These are phyloP conservation scores for Phaethornis superciliosus DNA, from an alignment of 2,113 vertebrate species.

Conservation along the genomic window DNA sequence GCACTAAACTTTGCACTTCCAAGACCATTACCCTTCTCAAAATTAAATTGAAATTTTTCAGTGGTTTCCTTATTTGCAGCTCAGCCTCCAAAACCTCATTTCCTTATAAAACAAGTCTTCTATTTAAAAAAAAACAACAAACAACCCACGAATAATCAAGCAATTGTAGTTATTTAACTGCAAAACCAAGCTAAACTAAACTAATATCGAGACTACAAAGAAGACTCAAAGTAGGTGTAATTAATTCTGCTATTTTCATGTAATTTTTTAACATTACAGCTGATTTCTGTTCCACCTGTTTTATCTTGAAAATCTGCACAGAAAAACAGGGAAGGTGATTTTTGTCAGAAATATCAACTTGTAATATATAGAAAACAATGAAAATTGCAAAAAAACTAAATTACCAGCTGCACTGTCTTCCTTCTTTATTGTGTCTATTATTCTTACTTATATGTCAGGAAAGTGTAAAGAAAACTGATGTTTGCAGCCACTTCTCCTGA, in stretches of 20 bases:
- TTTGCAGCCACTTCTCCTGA: background rate
- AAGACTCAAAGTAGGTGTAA: background rate
- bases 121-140: background rate
- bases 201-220: background rate
- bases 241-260: background rate
- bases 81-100: background rate
- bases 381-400: background rate
- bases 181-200: background rate
- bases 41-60: background rate
- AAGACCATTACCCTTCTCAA: background rate
- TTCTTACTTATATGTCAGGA: background rate
- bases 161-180: background rate
- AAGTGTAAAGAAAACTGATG: background rate
- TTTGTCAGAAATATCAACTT: background rate
- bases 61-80: background rate
- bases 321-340: background rate
- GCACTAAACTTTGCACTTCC: background rate
- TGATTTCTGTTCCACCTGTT: background rate
- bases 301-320: background rate
- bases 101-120: background rate
- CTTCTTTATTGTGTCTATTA: background rate
- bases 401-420: background rate
- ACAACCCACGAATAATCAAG: background rate
- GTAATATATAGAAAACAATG: background rate
- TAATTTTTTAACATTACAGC: background rate